Conservation (phyloP, 2,888 invertebrate species). For the Drosophila austrosaltans region DNA sequence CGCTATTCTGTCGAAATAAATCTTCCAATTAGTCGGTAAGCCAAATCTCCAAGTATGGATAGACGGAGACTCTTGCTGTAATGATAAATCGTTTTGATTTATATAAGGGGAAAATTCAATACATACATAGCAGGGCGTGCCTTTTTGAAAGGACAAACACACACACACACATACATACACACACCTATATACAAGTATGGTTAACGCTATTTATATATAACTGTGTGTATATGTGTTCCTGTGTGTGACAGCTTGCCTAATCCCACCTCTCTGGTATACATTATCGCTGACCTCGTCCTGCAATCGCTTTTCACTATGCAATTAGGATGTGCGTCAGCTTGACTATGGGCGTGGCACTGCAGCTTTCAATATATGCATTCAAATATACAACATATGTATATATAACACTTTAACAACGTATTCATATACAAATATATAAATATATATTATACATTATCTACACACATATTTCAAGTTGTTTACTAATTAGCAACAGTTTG, state of each 20-base stretch:
- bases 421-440: not conserved
- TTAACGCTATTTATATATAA: not conserved
- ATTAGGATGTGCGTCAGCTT: constrained; percentile 28
- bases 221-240: not conserved
- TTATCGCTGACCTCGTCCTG: constrained; percentile 38
- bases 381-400: not conserved
- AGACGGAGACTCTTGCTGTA: not conserved
- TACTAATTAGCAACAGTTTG: constrained; percentile 47
- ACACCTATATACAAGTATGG: not conserved
- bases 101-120: not conserved
- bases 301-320: constrained; percentile 43
- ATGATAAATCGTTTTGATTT: constrained; percentile 45
- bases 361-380: constrained; percentile 30
- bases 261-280: not conserved
- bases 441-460: not conserved
- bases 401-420: not conserved
- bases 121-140: not conserved
- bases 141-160: not conserved
- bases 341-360: constrained; percentile 28
- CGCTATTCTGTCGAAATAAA: not conserved
- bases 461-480: constrained; percentile 38
- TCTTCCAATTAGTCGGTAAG: constrained; percentile 4
- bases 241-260: constrained; percentile 24
- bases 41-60: constrained; percentile 1
- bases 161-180: constrained; percentile 12